Evolutionary conservation across 37 sponge, comb jelly and placozoan genomes (phyloP), one percentile per base, ranked within the genome.

Genomic region (Axinella damicornis): DNA sequence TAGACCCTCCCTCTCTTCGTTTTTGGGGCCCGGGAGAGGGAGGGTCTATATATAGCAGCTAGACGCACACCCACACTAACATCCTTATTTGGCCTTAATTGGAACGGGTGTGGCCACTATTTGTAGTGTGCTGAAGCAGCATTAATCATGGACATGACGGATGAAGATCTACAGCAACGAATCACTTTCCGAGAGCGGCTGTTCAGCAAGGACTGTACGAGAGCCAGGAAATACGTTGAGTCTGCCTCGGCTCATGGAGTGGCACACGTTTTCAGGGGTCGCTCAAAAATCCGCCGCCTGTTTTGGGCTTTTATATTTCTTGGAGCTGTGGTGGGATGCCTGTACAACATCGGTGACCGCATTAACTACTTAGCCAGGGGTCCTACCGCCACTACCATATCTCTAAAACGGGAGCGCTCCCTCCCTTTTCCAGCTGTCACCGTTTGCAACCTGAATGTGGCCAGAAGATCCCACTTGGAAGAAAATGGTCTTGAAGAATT

Each of bases 231-330:
- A 39, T 79, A 34, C 22, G 27, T 79, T 0, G 38, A 87, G 32
- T 69, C 41, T 0, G 64, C 87, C 11, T 2, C 87, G 14, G 79
- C 80, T 2, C 80, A 87, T 57, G 87, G 87, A 24, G 38, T 87
- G 14, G 71, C n/a, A 40, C 80, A 64, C 37, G 64, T 87, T 17
- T 71, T 87, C 57, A 54, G 17, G 12, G 87, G 80, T 5, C 79
- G 72, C 28, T 79, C 80, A 11, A 67, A 6, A 31, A 59, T 79
- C 17, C 55, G 78, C 54, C 20, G 83, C 0, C 53, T 89, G 17
- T 59, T 83, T 55, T 89, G 89, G 89, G n/a, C 77, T 37, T 35
- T 76, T 19, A 25, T 89, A 46, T 31, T 83, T 37, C 63, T 89
- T 13, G 65, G 36, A 11, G 71, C 78, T 21, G 19, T 38, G 18